These are phyloP conservation scores for Trisateles emortualis DNA, from an alignment of 2,888 invertebrate species.

Conservation along the genomic window DNA sequence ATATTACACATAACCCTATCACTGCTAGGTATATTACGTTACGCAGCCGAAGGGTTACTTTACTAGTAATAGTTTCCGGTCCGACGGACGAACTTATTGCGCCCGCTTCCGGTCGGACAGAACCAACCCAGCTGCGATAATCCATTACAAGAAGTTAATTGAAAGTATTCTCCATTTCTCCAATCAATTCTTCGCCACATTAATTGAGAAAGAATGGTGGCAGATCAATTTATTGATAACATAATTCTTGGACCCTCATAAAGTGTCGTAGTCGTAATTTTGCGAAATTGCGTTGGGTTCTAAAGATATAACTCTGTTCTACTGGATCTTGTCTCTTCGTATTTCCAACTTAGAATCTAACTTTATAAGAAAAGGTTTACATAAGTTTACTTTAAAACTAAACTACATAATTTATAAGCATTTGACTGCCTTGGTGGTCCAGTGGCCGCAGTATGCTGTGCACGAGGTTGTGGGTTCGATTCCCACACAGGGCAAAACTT, in stretches of 20 bases:
- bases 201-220: conserved; percentile 42
- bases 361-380: too few species aligned
- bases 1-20: conserved; percentile 21
- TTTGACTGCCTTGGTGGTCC: too few species aligned
- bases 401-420: too few species aligned
- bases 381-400: too few species aligned
- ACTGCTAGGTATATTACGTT: conserved; percentile 11
- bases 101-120: conserved; percentile 59
- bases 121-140: conserved; percentile 52
- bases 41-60: conserved; percentile 41
- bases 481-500: too few species aligned
- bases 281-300: conserved; percentile 6
- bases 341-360: neutral
- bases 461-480: too few species aligned
- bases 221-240: conserved; percentile 49
- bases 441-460: too few species aligned
- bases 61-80: conserved; percentile 68
- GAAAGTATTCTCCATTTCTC: conserved; percentile 59
- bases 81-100: conserved; percentile 67
- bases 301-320: conserved; percentile 1
- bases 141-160: conserved; percentile 65
- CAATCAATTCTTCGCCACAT: conserved; percentile 55
- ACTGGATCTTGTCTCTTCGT: neutral
- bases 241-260: conserved; percentile 34
- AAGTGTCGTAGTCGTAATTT: conserved; percentile 9